Percentiles rank a stretch among this genome's conserved stretches.
Conservation (phyloP, 2,888 invertebrate genomes). For the Operophtera brumata region DNA sequence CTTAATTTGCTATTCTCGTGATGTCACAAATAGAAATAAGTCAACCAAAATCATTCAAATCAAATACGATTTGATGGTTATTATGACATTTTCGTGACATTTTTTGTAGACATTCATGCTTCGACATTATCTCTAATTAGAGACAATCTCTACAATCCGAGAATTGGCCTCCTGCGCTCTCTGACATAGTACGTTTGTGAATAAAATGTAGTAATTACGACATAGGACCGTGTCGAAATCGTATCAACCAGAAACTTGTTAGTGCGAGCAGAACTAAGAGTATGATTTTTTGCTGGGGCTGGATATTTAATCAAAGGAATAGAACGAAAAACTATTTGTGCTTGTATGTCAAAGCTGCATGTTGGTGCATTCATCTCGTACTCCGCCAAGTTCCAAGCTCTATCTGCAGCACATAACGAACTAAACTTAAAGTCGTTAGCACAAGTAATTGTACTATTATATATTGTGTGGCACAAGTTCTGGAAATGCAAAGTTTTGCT, state of each 20-base stretch:
- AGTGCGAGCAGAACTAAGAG: neutral
- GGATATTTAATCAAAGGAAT: no score
- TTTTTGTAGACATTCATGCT: no score
- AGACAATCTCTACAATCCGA: no score
- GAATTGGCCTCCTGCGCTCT: no score
- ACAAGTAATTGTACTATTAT: no score
- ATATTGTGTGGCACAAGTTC: constrained; percentile 13
- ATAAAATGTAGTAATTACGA: neutral
- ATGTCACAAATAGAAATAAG: no score
- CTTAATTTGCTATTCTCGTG: no score
- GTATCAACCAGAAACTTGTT: neutral
- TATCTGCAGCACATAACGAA: constrained; percentile 7
- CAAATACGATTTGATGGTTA: no score
- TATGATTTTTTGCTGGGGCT: no score
- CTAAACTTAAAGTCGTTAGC: constrained; percentile 11
- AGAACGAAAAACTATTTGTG: no score
- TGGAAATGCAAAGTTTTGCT: constrained; percentile 10
- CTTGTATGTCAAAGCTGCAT: neutral
- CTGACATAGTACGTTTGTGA: neutral
- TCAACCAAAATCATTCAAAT: no score
- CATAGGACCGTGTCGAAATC: neutral
- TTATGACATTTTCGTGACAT: no score
- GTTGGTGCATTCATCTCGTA: neutral
- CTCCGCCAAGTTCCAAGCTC: constrained; percentile 5
- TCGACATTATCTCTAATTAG: neutral